Evolutionary conservation across 2,113 vertebrate genomes (phyloP).

Genomic region (Cryptomyrus ogoouensis): DNA sequence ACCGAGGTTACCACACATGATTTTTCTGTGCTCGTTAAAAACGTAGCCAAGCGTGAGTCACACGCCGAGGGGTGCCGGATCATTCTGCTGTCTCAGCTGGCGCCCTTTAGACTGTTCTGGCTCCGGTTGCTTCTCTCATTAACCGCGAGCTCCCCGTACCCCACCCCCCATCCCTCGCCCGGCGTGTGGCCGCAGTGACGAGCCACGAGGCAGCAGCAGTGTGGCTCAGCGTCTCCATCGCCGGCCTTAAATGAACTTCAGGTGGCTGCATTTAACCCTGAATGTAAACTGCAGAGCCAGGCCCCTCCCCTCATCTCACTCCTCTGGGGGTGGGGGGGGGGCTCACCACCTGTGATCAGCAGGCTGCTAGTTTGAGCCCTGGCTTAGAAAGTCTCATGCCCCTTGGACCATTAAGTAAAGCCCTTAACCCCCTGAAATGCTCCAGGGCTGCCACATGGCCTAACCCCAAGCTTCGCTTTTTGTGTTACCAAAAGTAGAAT

Average conservation of each 20-base stretch:
- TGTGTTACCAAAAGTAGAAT: neutral
- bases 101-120: neutral
- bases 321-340: too few relatives aligned
- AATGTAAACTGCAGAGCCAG: neutral
- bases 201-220: neutral
- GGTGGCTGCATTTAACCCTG: neutral
- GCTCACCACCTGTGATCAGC: neutral
- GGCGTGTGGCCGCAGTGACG: neutral
- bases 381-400: neutral
- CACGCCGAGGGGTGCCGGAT: neutral
- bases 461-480: neutral
- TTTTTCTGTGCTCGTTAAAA: neutral
- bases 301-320: neutral
- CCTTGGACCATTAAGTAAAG: neutral
- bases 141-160: neutral
- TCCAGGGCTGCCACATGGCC: neutral
- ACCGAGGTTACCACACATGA: neutral
- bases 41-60: neutral
- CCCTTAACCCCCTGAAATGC: neutral
- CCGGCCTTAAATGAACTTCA: neutral
- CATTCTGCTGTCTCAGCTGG: neutral
- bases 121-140: neutral
- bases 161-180: too few relatives aligned
- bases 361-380: neutral
- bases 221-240: neutral